Evolutionary conservation across 2,888 invertebrate species (phyloP).

Genomic region (Ophonus ardosiacus): DNA sequence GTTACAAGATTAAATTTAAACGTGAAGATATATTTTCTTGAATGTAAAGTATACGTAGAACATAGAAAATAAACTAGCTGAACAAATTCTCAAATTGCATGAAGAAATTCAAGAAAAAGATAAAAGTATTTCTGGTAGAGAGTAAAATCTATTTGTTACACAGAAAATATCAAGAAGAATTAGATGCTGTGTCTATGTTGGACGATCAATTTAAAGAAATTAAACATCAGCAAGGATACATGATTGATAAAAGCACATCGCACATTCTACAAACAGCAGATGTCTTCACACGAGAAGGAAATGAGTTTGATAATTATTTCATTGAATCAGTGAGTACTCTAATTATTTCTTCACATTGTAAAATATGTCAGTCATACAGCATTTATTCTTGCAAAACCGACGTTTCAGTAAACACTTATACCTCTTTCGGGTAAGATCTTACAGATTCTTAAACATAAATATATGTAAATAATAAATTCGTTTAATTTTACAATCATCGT

Average conservation of each 20-base stretch:
- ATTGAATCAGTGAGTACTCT: too few species aligned
- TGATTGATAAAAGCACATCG: neutral
- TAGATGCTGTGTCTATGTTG: neutral
- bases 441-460: too few species aligned
- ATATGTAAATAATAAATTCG: too few species aligned
- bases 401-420: too few species aligned
- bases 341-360: too few species aligned
- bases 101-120: constrained; percentile 5
- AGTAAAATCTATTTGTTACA: neutral
- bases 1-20: neutral
- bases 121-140: neutral
- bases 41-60: neutral
- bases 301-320: too few species aligned
- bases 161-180: neutral
- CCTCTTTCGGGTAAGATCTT: too few species aligned
- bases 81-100: neutral
- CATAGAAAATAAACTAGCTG: neutral
- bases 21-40: neutral
- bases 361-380: too few species aligned
- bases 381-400: too few species aligned
- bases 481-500: too few species aligned
- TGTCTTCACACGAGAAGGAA: too few species aligned
- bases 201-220: neutral
- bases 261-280: too few species aligned
- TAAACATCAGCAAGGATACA: neutral